Base-by-base conservation (phyloP, 1,140 invertebrate species). In the Bradysia coprophila region DNA sequence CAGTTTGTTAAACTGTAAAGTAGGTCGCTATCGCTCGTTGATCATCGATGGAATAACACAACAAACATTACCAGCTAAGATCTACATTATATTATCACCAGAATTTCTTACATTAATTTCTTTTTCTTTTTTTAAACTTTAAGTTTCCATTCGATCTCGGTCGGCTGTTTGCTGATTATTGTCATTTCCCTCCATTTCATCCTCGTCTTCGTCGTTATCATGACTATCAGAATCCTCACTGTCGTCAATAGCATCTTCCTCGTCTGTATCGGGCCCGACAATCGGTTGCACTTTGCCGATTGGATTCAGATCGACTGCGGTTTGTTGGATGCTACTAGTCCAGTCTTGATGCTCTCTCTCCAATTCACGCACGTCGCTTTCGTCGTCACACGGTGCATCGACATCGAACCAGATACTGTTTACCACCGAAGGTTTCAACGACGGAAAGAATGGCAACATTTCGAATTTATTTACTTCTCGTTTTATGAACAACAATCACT, bases 231-330 rank as follows among this genome's bases (percentile, higher is more conserved):
- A 55, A 37, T 59, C 57, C 32, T 59, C 57, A 28, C 57, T 59
- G 24, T 59, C 57, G 37, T 59, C 57, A 37, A 59, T 59, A 3
- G 55, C 57, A 59, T 59, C 57, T 37, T 59, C 57, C 28, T 59
- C 57, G 38, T 59, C 57, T 3, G 57, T 59, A 31, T 59, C 57
- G 1, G 57, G 53, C 9, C 57, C 56, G 2, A 52, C 51, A 36
- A 55, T 45, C 11, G 56, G 57, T 8, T 54, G 45, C 39, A 57
- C 56, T 45, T 59, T 59, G 3, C 57, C 57, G 20, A 59, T 16
- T 5, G 24, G 24, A 16, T 18, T 2, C 4, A 40, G n/a, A 24
- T 23, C 21, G 13, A 23, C 4, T 13, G 39, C 24, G 10, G 21
- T 40, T 8, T 40, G 39, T 40, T 22, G 21, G 20, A 31, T 23